These are phyloP conservation scores for Danio choprae DNA, from an alignment of 2,797 vertebrate genomes.

Conservation along the genomic window DNA sequence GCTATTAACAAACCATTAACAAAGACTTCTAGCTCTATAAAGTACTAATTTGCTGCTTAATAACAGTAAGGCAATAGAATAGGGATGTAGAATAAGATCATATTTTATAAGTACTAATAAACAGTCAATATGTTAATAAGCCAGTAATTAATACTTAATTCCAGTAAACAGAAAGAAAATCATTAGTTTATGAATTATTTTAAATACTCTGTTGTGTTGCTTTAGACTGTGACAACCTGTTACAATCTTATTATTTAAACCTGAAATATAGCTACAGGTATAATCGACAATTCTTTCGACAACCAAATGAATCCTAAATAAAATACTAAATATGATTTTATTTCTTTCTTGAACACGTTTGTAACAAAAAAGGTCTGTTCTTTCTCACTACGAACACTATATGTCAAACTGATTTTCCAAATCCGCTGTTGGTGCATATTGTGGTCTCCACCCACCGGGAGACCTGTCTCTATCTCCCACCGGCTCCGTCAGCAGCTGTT, in stretches of 20 bases:
- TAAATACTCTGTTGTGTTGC: too few species aligned
- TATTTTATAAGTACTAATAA: too few species aligned
- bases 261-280: not conserved
- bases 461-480: constrained; percentile 54
- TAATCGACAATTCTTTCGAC: not conserved
- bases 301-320: not conserved
- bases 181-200: too few species aligned
- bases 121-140: too few species aligned
- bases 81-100: too few species aligned
- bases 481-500: constrained; percentile 61
- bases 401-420: constrained; percentile 56
- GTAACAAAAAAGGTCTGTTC: not conserved
- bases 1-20: too few species aligned
- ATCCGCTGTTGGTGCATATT: constrained; percentile 55
- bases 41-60: too few species aligned
- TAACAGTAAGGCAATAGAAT: too few species aligned
- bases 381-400: constrained; percentile 31
- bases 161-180: too few species aligned
- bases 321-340: not conserved
- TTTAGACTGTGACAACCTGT: too few species aligned
- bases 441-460: constrained; percentile 49
- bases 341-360: constrained; percentile 4
- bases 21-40: too few species aligned
- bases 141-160: too few species aligned
- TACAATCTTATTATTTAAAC: not conserved